Percentiles rank a stretch among this genome's conserved stretches.
Conservation (phyloP, 64 coral and sea anemone genomes). For the Pocillopora verrucosa region DNA sequence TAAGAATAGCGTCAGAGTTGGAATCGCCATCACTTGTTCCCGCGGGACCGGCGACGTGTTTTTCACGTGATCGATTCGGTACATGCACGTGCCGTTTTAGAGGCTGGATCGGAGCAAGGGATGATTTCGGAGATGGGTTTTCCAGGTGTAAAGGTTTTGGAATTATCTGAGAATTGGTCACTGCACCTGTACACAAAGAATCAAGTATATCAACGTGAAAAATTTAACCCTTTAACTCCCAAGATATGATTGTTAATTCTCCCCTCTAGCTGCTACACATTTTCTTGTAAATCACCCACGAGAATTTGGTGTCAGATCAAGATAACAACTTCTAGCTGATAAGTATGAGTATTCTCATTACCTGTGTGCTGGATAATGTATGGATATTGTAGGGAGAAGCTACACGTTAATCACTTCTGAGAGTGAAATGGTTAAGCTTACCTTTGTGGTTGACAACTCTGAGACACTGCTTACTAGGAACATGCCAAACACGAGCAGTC, state of each 20-base stretch:
- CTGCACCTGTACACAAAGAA: slow-evolving; percentile 37
- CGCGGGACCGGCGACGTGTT: background rate
- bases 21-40: background rate
- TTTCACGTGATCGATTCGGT: background rate
- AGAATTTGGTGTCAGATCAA: no score
- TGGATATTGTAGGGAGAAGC: no score
- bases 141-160: slow-evolving; percentile 56
- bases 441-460: slow-evolving; percentile 91
- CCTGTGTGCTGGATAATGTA: no score
- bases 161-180: slow-evolving; percentile 72
- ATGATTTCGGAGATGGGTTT: slow-evolving; percentile 37
- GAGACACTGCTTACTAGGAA: slow-evolving; percentile 84
- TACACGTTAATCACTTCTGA: no score
- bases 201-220: background rate
- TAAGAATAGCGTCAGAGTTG: slow-evolving; percentile 16
- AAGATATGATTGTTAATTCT: no score
- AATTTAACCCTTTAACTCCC: background rate
- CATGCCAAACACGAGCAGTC: slow-evolving; percentile 89
- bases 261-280: no score
- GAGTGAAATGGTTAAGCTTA: background rate
- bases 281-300: no score
- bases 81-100: slow-evolving; percentile 79
- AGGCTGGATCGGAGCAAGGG: slow-evolving; percentile 65
- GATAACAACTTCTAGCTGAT: no score
- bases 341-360: no score